These are phyloP conservation scores for Spongia lamella DNA, from an alignment of 37 sponge, comb jelly and placozoan genomes.

Conservation along the genomic window DNA sequence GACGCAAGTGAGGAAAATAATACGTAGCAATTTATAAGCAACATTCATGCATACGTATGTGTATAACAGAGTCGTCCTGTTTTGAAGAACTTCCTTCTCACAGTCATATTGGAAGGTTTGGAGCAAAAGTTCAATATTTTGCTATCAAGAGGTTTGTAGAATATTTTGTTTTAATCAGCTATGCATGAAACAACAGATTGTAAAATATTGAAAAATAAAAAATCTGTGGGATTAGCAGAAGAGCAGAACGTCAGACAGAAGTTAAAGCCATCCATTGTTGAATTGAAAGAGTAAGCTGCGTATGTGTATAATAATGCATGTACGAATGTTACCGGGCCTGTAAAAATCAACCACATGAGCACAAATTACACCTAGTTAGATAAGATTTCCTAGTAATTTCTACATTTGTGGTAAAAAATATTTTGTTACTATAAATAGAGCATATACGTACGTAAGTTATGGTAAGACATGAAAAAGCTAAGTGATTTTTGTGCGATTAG, in stretches of 20 bases:
- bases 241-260: conserved; percentile 80
- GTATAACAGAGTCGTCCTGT: conserved; percentile 44
- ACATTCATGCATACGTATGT: not conserved
- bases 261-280: conserved; percentile 81
- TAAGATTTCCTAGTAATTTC: too few relatives aligned
- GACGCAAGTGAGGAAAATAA: conserved; percentile 59
- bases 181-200: conserved; percentile 60
- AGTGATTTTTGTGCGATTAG: too few relatives aligned
- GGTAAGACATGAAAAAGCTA: too few relatives aligned
- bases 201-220: conserved; percentile 74
- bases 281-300: conserved; percentile 54
- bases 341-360: too few relatives aligned
- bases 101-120: conserved; percentile 86
- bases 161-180: too few relatives aligned
- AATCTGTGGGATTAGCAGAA: conserved; percentile 67
- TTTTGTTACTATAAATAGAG: too few relatives aligned
- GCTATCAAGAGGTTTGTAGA: conserved; percentile 67
- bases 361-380: too few relatives aligned
- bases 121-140: conserved; percentile 78
- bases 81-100: conserved; percentile 78
- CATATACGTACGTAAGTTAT: too few relatives aligned
- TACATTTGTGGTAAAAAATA: too few relatives aligned
- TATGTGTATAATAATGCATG: not conserved
- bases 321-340: too few relatives aligned
- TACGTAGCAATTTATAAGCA: not conserved